Evolutionary conservation across 53 echinoderm and acorn worm species (phyloP), one percentile per base, ranked within the genome.

Genomic region (Zoroaster sp.): DNA sequence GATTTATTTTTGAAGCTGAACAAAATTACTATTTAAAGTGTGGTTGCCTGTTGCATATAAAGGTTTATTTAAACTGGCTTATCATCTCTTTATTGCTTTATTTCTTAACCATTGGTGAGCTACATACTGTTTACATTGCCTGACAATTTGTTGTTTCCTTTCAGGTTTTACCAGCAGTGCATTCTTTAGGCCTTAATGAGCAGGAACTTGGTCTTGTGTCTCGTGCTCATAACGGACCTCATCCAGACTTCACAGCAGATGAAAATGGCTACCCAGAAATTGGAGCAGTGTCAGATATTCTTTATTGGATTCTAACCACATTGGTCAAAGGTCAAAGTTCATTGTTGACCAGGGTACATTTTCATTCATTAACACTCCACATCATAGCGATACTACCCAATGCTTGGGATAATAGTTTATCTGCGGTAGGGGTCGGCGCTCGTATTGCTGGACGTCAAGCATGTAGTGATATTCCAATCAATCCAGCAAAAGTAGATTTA

Each of bases 141-240:
- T 46, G 35, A 51, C 5, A 15, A 49, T 41, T 11, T 30, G 9
- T 39, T 86, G 17, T 86, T 25, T 72, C 11, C 31, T 52, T 73
- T 43, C 82, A 99, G 99, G 93, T 99, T 1, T 72, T 99, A 37
- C 90, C 96, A 41, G 41, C 76, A 0, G 91, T 99, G 13, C 91
- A 99, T 36, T 99, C 99, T 9, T 78, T 99, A 49, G 99, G 99
- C 34, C 77, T 99, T 36, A 99, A 99, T 68, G 99, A 99, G 82
- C 99, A 99, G 77, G 99, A 99, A 77, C 88, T 99, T 2, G 72
- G 83, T 47, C 93, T 96, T 66, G 73, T 99, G 34, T 94, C 99
- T 8, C 66, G 87, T 2, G 83, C 91, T 65, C 94, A 89, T 73
- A 68, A 83, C n/a, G 93, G 96, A 37, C 94, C 94, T 30, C 91